Evolutionary conservation across 92 coral and sea anemone species (phyloP), one percentile per base, ranked within the genome.

Genomic region (Parazoanthus atlanticus): DNA sequence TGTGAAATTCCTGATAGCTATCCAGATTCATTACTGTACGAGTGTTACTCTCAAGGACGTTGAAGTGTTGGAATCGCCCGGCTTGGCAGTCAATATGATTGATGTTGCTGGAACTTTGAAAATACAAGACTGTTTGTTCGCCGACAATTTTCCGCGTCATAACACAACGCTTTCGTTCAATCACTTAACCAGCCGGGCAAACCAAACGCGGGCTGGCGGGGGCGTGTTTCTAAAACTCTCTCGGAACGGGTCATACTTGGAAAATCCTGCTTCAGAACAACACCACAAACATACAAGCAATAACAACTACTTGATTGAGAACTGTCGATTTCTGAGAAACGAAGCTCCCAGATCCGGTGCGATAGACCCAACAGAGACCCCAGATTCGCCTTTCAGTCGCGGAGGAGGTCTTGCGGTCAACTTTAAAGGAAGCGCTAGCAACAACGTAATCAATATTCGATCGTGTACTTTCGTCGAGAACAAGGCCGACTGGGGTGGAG

Each of bases 401-500:
- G 98, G 98, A 13, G 98, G 95, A 10, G 99, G 98, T 21, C 86
- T 96, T 16, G 95, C 95, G 1, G 56, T 96, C 23, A 88, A 79
- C 80, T 76, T 93, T n/a, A 74, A 78, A 56, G 98, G 99, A 17
- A 47, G 86, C 6, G 91, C 96, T 8, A 86, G 93, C n/a, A 87
- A 89, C 84, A 93, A 91, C 54, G 74, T 69, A 9, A 75, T 96
- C 69, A 47, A 82, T 26, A 90, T 96, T 74, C 89, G 86, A 23
- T 93, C 95, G 25, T 93, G 92, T 86, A 41, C 46, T 29, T 95
- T 96, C 81, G 76, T 71, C 82, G 88, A 80, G 46, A 96, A 96
- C 84, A 88, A 88, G 43, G 99, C 99, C 0, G 91, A 86, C 4
- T 95, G 96, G 94, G 99, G 99, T 17, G 99, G 99, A 1, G 99